Base-by-base conservation (phyloP, 1,140 invertebrate species). In the Bombus affinis region DNA sequence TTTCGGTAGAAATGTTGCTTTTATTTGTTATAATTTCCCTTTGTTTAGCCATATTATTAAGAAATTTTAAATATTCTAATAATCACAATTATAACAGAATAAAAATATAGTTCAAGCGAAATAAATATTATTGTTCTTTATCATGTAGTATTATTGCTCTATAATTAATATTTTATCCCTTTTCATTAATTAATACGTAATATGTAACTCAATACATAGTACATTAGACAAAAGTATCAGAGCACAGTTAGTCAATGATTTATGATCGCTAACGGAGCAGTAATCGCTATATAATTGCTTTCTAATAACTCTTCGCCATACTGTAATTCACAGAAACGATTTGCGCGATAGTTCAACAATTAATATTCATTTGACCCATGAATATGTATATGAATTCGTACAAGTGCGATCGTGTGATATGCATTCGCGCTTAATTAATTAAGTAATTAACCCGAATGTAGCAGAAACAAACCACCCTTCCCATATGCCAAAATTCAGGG, bases 401-500 rank as follows among this genome's bases (percentile, higher is more conserved):
- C 25, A 44, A 68, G 59, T n/a, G 0, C 18, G 28, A 15, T 47
- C 57, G 25, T 44, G 37, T 9, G 44, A 70, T 59, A 71, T 71
- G 37, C 74, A 70, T 59, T 39, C 9, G 22, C 35, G 39, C 22
- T 72, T 72, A 80, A 79, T 84, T 62, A 71, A 72, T 72, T n/a
- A 47, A 79, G 68, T 22, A 79, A 79, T 79, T 80, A 72, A 84
- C 32, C 76, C 47, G 39, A 72, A 79, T 71, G 28, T 44, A 37
- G 28, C 59, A 47, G 32, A 37, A 68, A 37, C 5, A 9, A 42
- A 65, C 5, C n/a, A 35, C 28, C 12, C 13, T 37, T 18, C 3
- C 0, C 1, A 9, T 9, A 37, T 25, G 47, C 44, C 35, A 4
- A 71, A 70, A 59, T 32, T 9, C n/a, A 71, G 25, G 13, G 10